These are phyloP conservation scores for Eubucco bourcierii DNA, from an alignment of 2,113 vertebrate species.

Conservation along the genomic window DNA sequence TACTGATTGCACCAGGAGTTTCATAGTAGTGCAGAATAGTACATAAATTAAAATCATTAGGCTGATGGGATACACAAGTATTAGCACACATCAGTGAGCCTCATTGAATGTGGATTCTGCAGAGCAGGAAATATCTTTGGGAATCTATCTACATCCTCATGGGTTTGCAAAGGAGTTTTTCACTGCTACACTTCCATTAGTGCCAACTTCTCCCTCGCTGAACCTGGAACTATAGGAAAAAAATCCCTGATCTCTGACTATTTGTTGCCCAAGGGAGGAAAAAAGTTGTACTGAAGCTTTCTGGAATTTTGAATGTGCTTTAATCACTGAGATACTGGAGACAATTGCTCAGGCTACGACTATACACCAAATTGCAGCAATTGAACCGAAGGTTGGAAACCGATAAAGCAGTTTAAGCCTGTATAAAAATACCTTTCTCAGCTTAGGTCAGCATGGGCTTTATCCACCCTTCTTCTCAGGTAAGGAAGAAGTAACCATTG, in stretches of 20 bases:
- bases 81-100: background rate
- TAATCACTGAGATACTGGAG: constrained; percentile 33
- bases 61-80: constrained; percentile 37
- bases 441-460: background rate
- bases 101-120: constrained; percentile 39
- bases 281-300: constrained; percentile 21
- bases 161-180: constrained; percentile 1
- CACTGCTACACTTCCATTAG: background rate
- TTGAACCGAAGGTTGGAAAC: constrained; percentile 29
- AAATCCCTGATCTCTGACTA: background rate
- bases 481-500: background rate
- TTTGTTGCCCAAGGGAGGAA: background rate
- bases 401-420: constrained; percentile 2
- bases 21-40: constrained; percentile 49
- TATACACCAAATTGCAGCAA: background rate
- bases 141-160: background rate
- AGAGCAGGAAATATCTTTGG: constrained; percentile 10
- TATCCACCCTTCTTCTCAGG: background rate
- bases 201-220: background rate
- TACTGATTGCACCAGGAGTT: constrained; percentile 59
- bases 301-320: constrained; percentile 46
- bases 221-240: background rate
- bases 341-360: background rate
- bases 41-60: constrained; percentile 62
- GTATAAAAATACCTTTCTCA: background rate